Conservation (phyloP, 2,888 invertebrate genomes). For the Coecobrya sp. region DNA sequence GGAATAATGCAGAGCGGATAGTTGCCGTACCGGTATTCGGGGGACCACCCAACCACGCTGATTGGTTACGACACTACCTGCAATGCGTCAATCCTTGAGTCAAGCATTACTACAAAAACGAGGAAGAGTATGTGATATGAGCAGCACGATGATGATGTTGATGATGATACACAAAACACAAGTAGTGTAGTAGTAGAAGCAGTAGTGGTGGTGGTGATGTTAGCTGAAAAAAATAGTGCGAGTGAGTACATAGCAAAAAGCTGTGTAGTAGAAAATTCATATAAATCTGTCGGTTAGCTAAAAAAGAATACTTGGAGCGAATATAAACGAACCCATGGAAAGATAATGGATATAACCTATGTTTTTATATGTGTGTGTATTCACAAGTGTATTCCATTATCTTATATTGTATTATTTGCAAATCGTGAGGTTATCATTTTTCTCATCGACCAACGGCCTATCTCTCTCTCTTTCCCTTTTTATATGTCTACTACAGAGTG, state of each 20-base stretch:
- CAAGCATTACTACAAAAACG: slow-evolving; percentile 64
- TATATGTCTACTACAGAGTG: too few species aligned
- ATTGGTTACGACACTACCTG: slow-evolving; percentile 94
- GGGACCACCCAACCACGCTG: slow-evolving; percentile 87
- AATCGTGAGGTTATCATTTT: slow-evolving; percentile 53
- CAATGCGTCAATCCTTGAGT: slow-evolving; percentile 92
- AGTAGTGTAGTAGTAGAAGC: too few species aligned
- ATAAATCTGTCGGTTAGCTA: too few species aligned
- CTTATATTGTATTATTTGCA: slow-evolving; percentile 21
- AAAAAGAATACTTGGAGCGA: too few species aligned
- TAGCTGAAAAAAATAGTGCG: neutral
- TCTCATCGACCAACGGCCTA: slow-evolving; percentile 27
- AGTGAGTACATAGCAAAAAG: neutral
- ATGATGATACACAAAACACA: slow-evolving; percentile 6
- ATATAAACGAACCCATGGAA: too few species aligned
- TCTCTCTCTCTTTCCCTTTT: too few species aligned
- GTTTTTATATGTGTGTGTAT: neutral
- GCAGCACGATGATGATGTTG: neutral
- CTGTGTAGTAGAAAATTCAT: neutral
- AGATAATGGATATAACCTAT: neutral
- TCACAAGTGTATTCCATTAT: slow-evolving; percentile 26
- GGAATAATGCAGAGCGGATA: slow-evolving; percentile 74
- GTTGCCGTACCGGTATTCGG: slow-evolving; percentile 78
- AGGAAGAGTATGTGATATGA: slow-evolving; percentile 20
- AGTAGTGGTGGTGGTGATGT: neutral